Percentiles rank a stretch among this genome's conserved stretches.
Evolutionary conservation across 2,888 invertebrate species (phyloP).

Genomic region (Monopis laevigella): DNA sequence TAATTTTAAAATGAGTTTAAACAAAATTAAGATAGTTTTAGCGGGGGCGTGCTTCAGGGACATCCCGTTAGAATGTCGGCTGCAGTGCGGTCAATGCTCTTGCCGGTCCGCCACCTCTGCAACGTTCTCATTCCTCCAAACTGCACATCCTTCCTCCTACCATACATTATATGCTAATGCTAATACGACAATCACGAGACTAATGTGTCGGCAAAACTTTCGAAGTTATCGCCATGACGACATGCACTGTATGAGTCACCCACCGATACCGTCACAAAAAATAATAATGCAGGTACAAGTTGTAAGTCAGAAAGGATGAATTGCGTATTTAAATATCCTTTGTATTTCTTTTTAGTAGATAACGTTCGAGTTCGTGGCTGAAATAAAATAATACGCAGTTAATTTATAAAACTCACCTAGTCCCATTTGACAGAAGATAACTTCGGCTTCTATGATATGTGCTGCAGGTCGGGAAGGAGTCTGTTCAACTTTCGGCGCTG

Average conservation of each 20-base stretch:
- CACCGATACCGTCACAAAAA: slow-evolving; percentile 4
- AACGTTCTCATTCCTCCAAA: slow-evolving; percentile 21
- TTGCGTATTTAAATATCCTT: too few species aligned
- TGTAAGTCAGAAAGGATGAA: too few species aligned
- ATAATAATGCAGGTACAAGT: too few species aligned
- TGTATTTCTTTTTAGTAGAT: too few species aligned
- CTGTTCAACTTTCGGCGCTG: too few species aligned
- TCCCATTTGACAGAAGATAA: slow-evolving; percentile 77
- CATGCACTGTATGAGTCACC: slow-evolving; percentile 12
- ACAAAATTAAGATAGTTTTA: too few species aligned
- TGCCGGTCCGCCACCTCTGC: slow-evolving; percentile 45
- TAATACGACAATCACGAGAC: neutral
- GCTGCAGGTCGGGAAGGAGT: slow-evolving; percentile 26
- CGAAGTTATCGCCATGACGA: slow-evolving; percentile 8
- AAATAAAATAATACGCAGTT: too few species aligned
- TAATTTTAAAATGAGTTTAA: too few species aligned
- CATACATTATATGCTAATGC: slow-evolving; percentile 7
- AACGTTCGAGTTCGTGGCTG: too few species aligned
- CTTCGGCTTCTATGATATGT: slow-evolving; percentile 71
- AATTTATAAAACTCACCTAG: too few species aligned
- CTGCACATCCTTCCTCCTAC: slow-evolving; percentile 3
- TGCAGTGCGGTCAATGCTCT: slow-evolving; percentile 50
- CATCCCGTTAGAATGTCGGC: slow-evolving; percentile 39
- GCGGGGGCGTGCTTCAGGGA: slow-evolving; percentile 27
- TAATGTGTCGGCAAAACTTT: slow-evolving; percentile 5